Percentiles rank a stretch among this genome's conserved stretches.
Conservation (phyloP, 1,140 invertebrate genomes). For the Oreohelix idahoensis region DNA sequence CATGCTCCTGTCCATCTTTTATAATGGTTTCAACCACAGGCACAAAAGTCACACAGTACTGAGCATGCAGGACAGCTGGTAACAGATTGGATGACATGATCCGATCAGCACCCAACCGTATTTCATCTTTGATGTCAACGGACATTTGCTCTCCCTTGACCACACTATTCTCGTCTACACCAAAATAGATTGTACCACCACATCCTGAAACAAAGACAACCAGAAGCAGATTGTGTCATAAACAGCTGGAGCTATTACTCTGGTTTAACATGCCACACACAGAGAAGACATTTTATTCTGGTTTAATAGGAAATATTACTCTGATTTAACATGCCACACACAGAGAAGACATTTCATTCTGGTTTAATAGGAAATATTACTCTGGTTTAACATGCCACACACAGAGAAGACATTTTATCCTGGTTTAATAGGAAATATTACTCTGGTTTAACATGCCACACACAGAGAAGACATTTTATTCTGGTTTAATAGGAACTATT, state of each 20-base stretch:
- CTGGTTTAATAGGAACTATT: too few species aligned
- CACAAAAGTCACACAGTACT: slow-evolving; percentile 1
- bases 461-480: too few species aligned
- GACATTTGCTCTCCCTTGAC: not conserved
- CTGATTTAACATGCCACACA: slow-evolving; percentile 21
- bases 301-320: not conserved
- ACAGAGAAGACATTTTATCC: too few species aligned
- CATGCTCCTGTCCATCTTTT: not conserved
- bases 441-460: slow-evolving; percentile 21
- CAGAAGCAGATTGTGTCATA: not conserved
- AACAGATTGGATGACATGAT: not conserved
- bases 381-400: slow-evolving; percentile 18
- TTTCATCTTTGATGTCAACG: not conserved
- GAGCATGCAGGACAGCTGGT: not conserved
- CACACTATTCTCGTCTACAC: not conserved
- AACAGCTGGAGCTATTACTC: not conserved
- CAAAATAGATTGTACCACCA: not conserved
- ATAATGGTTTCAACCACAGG: not conserved
- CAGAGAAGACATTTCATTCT: too few species aligned
- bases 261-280: slow-evolving; percentile 19
- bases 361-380: not conserved
- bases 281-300: too few species aligned
- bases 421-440: not conserved
- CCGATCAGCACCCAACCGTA: slow-evolving; percentile 11
- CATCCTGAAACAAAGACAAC: not conserved